Base-by-base conservation (phyloP, 2,888 invertebrate species). In the Diarsia rubi region DNA sequence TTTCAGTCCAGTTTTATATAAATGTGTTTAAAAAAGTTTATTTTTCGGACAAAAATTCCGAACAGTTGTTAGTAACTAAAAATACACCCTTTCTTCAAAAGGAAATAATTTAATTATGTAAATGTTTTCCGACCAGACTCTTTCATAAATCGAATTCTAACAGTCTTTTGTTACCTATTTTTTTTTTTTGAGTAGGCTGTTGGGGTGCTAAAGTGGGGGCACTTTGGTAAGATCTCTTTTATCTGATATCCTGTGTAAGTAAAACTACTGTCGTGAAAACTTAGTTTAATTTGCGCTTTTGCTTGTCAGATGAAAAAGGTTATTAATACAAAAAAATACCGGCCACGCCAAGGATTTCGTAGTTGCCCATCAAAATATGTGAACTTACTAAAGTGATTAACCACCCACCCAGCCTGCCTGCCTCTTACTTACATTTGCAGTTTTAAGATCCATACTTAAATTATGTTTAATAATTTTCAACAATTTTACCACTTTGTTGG, bases 81-180 rank as follows among this genome's bases (percentile, higher is more conserved):
- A 67, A 27, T 77, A 68, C 37, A 74, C 37, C 52, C 68, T 45
- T 78, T 78, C 24, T 74, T 76, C 3, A 42, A 79, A 69, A 59
- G 47, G 78, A 59, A 42, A 31, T 47, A 75, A 69, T n/a, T 49
- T 47, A 68, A 65, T 78, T 75, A 78, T 42, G 79, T 69, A 47
- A 78, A 79, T 78, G 2, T 75, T 57, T 78, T 42, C n/a, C 31
- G 27, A 9, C n/a, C 27, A 42, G n/a, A 31, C 19, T 45, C 21
- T 27, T 24, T 19, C 6, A 9, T 31, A 24, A 59, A 69, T 69
- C 49, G 31, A 69, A 78, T 69, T 69, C 9, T 8, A 57, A 79
- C 1, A 79, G 47, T 31, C 14, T 75, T 62, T 62, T 24, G 19
- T 44, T n/a, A 16, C 4, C 27, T 37, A 31, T 14, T 42, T 21